Evolutionary conservation across 2,888 invertebrate species (phyloP).

Genomic region (Callyntrura sp.): DNA sequence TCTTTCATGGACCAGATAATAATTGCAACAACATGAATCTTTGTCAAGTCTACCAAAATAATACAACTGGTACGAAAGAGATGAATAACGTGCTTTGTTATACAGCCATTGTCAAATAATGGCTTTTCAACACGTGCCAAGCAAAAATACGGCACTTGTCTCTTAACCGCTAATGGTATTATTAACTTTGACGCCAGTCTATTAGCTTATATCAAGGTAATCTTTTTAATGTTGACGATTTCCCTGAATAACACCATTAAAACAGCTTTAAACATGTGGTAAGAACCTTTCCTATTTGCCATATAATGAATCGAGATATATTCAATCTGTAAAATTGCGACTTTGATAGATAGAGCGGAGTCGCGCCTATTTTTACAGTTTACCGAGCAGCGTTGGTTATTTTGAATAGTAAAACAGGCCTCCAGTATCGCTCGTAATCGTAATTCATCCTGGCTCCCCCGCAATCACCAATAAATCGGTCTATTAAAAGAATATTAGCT

Average conservation of each 20-base stretch:
- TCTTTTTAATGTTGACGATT: background rate
- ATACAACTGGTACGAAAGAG: background rate
- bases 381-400: too few relatives aligned
- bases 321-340: too few relatives aligned
- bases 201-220: background rate
- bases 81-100: background rate
- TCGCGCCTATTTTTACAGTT: background rate
- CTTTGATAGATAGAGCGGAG: background rate
- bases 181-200: too few relatives aligned
- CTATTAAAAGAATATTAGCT: slow-evolving; percentile 73
- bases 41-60: background rate
- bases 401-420: too few relatives aligned
- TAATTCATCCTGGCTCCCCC: background rate
- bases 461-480: slow-evolving; percentile 67
- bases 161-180: background rate
- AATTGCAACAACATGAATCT: slow-evolving; percentile 25
- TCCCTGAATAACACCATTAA: too few relatives aligned
- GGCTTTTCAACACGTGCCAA: slow-evolving; percentile 36
- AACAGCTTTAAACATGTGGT: too few relatives aligned
- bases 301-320: too few relatives aligned
- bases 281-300: too few relatives aligned
- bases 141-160: background rate
- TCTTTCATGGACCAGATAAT: slow-evolving; percentile 38
- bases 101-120: background rate
- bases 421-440: too few relatives aligned